Evolutionary conservation across 2,888 invertebrate species (phyloP).

Genomic region (Eutolmus rufibarbis): DNA sequence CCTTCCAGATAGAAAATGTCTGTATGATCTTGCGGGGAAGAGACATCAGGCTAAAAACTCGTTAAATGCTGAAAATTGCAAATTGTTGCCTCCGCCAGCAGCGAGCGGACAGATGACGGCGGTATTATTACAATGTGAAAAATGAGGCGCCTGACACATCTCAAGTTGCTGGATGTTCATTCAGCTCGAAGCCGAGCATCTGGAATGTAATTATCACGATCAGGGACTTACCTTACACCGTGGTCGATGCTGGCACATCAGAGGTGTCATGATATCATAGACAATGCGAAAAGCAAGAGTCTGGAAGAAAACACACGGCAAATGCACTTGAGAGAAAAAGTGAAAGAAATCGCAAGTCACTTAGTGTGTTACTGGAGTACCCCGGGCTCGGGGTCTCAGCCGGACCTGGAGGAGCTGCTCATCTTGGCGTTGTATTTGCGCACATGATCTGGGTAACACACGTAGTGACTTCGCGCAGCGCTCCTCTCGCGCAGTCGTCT

Average conservation of each 20-base stretch:
- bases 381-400: neutral
- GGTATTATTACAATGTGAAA: slow-evolving; percentile 7
- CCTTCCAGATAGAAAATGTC: neutral
- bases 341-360: slow-evolving; percentile 20
- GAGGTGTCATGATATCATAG: neutral
- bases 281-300: neutral
- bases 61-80: neutral
- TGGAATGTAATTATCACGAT: slow-evolving; percentile 27
- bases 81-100: neutral
- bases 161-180: slow-evolving; percentile 18
- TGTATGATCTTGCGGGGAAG: neutral
- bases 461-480: neutral
- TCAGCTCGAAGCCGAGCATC: neutral
- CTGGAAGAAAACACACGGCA: neutral
- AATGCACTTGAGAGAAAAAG: slow-evolving; percentile 21
- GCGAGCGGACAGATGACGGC: neutral
- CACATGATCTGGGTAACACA: neutral
- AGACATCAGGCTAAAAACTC: neutral
- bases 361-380: slow-evolving; percentile 38
- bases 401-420: neutral
- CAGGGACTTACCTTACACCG: slow-evolving; percentile 15
- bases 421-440: neutral
- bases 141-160: slow-evolving; percentile 21
- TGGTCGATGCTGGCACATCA: neutral
- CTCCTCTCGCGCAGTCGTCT: slow-evolving; percentile 1